A percentile compares a stretch with the other conserved stretches of the same genome.
These are phyloP conservation scores for Drosophila dives DNA, from an alignment of 2,888 invertebrate species.

Conservation along the genomic window DNA sequence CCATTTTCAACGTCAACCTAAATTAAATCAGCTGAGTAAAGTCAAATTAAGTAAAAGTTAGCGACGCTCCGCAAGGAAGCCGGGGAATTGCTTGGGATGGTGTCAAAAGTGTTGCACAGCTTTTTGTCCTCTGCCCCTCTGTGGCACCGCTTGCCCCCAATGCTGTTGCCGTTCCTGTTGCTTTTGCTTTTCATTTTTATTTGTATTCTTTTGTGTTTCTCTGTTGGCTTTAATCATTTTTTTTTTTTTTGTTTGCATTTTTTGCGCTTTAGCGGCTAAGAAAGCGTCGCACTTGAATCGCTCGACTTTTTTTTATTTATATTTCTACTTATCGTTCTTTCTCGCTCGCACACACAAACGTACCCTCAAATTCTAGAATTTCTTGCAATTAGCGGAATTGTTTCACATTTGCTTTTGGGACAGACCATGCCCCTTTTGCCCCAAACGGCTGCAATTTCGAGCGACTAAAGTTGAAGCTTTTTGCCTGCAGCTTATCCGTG, in stretches of 20 bases:
- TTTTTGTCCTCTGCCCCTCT: neutral
- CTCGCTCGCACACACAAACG: too few relatives aligned
- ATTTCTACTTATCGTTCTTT: neutral
- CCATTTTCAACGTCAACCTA: conserved; percentile 34
- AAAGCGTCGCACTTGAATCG: conserved; percentile 45
- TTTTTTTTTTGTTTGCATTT: neutral
- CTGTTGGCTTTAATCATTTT: neutral
- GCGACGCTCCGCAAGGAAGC: conserved; percentile 16
- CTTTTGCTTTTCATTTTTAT: neutral
- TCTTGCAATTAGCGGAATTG: conserved; percentile 78
- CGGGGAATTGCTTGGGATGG: conserved; percentile 1
- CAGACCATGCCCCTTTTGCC: neutral
- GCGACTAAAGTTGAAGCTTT: conserved; percentile 33
- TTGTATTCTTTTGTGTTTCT: neutral
- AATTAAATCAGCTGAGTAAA: conserved; percentile 63
- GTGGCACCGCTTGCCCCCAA: neutral
- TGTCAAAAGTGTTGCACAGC: neutral
- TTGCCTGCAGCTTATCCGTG: conserved; percentile 70
- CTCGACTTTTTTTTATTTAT: conserved; percentile 1
- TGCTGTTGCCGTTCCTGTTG: neutral
- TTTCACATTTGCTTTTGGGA: conserved; percentile 65
- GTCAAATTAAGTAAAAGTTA: conserved; percentile 70
- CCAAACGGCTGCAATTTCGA: neutral
- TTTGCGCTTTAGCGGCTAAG: conserved; percentile 31
- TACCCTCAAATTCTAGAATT: conserved; percentile 25